Evolutionary conservation across 2,888 invertebrate species (phyloP).

Genomic region (Nomada flava): DNA sequence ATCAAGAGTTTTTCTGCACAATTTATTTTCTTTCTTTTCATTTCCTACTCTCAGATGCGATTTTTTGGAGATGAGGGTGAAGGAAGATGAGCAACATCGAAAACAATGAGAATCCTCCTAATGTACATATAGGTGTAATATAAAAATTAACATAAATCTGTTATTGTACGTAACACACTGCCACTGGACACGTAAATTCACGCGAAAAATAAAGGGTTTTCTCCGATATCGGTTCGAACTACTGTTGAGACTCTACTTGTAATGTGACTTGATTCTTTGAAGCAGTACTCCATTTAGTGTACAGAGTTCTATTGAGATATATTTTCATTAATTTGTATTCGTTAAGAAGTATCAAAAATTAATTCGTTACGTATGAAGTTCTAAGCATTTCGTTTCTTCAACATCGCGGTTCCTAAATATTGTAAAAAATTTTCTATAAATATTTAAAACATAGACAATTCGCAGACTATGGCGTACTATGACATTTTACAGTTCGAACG

Average conservation of each 20-base stretch:
- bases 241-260: slow-evolving; percentile 3
- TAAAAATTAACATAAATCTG: slow-evolving; percentile 68
- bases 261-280: slow-evolving; percentile 41
- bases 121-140: slow-evolving; percentile 70
- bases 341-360: no score
- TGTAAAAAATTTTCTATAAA: neutral
- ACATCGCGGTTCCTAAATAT: neutral
- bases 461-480: neutral
- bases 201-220: slow-evolving; percentile 25
- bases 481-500: neutral
- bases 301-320: no score
- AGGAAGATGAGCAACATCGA: no score
- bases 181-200: slow-evolving; percentile 69
- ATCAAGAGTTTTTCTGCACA: no score
- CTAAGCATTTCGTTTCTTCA: neutral
- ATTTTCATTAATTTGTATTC: neutral
- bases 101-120: no score
- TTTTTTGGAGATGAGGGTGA: no score
- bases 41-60: no score
- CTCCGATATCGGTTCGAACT: slow-evolving; percentile 24
- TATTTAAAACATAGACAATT: neutral
- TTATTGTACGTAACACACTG: slow-evolving; percentile 74
- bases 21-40: no score
- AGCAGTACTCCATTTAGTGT: neutral
- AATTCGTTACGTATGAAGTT: neutral